phyloP scores from a whole-genome alignment of 2,797 vertebrate genomes.

The Sphenodon punctatus region DNA sequence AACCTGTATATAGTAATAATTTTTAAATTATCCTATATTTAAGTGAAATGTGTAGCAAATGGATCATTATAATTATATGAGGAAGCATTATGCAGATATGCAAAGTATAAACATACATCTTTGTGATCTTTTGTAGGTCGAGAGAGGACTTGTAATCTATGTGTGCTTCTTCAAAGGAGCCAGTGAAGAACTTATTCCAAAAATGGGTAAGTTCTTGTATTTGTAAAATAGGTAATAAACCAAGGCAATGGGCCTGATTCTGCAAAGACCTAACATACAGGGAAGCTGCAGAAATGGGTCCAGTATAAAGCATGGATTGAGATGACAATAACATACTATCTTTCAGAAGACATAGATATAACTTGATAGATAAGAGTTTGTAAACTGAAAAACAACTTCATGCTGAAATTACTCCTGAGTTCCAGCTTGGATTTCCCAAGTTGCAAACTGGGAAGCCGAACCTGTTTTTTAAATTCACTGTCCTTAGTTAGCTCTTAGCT shows the following conservation, averaged over 20 bases:
- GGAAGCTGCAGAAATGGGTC: not conserved
- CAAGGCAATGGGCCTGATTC: not conserved
- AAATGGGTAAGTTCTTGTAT: slow-evolving; percentile 83
- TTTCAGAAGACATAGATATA: too few relatives aligned
- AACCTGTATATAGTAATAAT: too few relatives aligned
- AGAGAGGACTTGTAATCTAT: slow-evolving; percentile 90
- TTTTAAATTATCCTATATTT: too few relatives aligned
- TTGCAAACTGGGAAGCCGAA: too few relatives aligned
- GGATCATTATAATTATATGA: not conserved
- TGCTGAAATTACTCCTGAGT: too few relatives aligned
- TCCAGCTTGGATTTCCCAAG: too few relatives aligned
- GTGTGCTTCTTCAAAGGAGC: slow-evolving; percentile 95
- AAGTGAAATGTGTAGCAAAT: too few relatives aligned
- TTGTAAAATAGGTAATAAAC: not conserved
- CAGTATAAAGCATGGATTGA: not conserved
- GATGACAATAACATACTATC: not conserved
- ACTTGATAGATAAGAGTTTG: too few relatives aligned
- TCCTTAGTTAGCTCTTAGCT: too few relatives aligned
- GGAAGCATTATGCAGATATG: not conserved
- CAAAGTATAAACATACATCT: slow-evolving; percentile 11
- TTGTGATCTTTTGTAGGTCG: slow-evolving; percentile 78
- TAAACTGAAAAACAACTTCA: too few relatives aligned
- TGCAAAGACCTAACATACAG: not conserved
- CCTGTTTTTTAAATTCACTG: too few relatives aligned
- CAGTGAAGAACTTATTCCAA: slow-evolving; percentile 85